Conservation (phyloP, 1,140 invertebrate genomes). For the Ptiloglossa arizonensis region DNA sequence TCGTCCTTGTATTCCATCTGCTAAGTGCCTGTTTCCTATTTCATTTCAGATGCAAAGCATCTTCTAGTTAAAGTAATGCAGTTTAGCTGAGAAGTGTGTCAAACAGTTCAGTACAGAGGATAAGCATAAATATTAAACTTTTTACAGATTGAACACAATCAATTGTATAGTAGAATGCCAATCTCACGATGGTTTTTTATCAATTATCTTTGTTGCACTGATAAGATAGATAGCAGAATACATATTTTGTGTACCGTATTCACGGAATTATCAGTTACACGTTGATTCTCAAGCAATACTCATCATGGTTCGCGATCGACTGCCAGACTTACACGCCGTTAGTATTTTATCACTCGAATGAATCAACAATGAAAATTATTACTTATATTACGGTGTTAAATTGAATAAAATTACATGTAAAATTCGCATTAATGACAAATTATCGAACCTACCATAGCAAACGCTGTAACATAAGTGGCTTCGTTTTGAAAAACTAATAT, state of each 20-base stretch:
- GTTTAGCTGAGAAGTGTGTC: slow-evolving; percentile 41
- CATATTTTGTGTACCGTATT: slow-evolving; percentile 30
- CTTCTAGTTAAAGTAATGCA: slow-evolving; percentile 57
- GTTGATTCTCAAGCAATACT: slow-evolving; percentile 46
- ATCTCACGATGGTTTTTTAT: slow-evolving; percentile 64
- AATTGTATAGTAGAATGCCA: slow-evolving; percentile 36
- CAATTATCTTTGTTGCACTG: slow-evolving; percentile 73
- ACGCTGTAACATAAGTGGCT: neutral
- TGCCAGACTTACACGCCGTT: slow-evolving; percentile 77
- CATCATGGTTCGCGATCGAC: slow-evolving; percentile 79
- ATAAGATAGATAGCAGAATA: slow-evolving; percentile 71
- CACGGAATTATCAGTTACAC: slow-evolving; percentile 64
- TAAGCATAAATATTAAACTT: neutral
- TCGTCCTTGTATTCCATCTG: slow-evolving; percentile 70
- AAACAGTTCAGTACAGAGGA: slow-evolving; percentile 10
- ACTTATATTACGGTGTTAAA: neutral
- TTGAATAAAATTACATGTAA: neutral
- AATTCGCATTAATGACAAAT: neutral
- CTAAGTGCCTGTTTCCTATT: slow-evolving; percentile 77
- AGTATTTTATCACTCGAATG: slow-evolving; percentile 57
- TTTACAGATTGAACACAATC: neutral
- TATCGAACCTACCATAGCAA: neutral
- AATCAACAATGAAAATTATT: neutral
- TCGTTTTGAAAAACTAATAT: neutral
- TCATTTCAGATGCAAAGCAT: slow-evolving; percentile 75